Base-by-base conservation (phyloP, 2,888 invertebrate genomes). In the Seira sanloemensis region DNA sequence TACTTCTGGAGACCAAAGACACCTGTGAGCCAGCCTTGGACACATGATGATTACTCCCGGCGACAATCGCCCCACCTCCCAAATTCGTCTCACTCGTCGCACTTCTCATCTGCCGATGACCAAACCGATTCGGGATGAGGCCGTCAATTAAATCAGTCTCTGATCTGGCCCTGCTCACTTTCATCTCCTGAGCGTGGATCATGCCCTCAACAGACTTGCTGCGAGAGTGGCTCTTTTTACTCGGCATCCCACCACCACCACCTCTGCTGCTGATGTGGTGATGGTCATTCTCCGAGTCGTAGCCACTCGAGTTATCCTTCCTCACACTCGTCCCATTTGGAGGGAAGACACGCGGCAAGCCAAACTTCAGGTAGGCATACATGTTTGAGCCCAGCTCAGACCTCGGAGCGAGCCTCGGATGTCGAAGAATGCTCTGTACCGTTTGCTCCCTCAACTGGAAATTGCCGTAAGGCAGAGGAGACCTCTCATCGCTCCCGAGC, bases 311-410 rank as follows among this genome's bases (percentile, higher is more conserved):
- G 90, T 91, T 97, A 97, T 12, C 97, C 27, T 82, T 82, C 54
- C 26, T 5, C 25, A 97, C 86, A 94, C 94, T 9, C 95, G 94
- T 50, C 93, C 94, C 62, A 90, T 95, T 95, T 9, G 97, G 97
- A 27, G 97, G 97, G 90, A 97, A 95, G 1, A 97, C 97, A 76
- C 98, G 93, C 0, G 98, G 98, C 78, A 98, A 92, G 0, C 98
- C 98, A 90, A 97, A 98, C 92, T 97, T 97, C 87, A 98, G 93
- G 91, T 98, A 98, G 23, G 97, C 97, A 91, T 97, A 97, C 94
- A 97, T 97, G 91, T 97, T 97, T 65, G 96, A 95, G 65, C 97
- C 97, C 84, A 97, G 92, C 0, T 97, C 96, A 80, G 96, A 95
- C 83, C 90, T 80, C 87, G 91, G 88, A 88, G 90, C 89, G 5